Base-by-base conservation (phyloP, 1,140 invertebrate genomes). In the Mesaphorura yosii region DNA sequence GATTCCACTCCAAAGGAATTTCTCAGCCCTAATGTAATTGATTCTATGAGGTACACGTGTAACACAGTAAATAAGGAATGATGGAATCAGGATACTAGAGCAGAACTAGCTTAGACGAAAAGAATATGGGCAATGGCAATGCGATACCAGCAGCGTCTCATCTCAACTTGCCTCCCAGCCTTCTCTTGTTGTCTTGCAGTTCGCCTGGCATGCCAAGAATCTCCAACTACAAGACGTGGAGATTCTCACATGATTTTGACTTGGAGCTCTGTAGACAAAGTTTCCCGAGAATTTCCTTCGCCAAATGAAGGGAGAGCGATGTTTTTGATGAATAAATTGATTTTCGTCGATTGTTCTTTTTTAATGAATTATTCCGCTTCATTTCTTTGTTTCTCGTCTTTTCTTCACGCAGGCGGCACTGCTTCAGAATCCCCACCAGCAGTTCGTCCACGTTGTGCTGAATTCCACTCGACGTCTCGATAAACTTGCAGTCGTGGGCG, bases 391-490 rank as follows among this genome's bases (percentile, higher is more conserved):
- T n/a, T 25, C 51, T 45, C 14, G 48, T 51, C 23, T 54, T 58
- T 14, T 51, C 40, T 73, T 68, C 86, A 45, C 69, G 89, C 26
- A 91, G 73, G 1, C 86, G 78, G 63, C 91, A 91, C 70, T 93
- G 88, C 25, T 85, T 87, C 6, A 92, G 73, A 14, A 91, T 76
- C 2, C 88, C 88, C 17, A 92, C 88, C 2, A 93, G 74, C 25
- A 93, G 75, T 64, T 92, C 88, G 70, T 92, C 88, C 34, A 93
- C 88, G 68, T 91, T 90, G 72, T 91, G 88, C 72, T 91, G 89
- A 67, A 92, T 86, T 27, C 86, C 86, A 23, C 88, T 85, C 29
- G 88, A 91, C 1, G 88, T 91, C 68, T 93, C 89, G 65, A 91
- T 90, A 70, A 90, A 92, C 70, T 93, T 92, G 70, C 86, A 90